Percentiles rank a stretch among this genome's conserved stretches.
Evolutionary conservation across 2,888 invertebrate genomes (phyloP).

Genomic region (Limenitis camilla): DNA sequence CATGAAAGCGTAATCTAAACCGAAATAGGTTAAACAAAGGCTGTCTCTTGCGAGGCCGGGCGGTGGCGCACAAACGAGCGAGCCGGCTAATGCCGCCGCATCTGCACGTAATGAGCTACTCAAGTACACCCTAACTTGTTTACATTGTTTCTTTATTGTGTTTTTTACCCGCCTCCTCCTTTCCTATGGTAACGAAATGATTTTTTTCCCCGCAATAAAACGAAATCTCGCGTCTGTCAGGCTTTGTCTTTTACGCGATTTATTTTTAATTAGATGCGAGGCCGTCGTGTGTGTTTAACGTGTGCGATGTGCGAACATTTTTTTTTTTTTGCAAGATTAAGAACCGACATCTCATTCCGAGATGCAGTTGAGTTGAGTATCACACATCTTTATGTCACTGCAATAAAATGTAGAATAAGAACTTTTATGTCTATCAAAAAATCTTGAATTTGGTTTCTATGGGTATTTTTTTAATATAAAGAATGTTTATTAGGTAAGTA

Average conservation of each 20-base stretch:
- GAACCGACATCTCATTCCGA: constrained; percentile 5
- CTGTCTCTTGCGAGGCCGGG: constrained; percentile 29
- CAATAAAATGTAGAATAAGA: not conserved
- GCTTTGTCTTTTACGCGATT: constrained; percentile 46
- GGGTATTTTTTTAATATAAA: too few species aligned
- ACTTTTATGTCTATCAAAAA: too few species aligned
- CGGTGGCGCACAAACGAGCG: constrained; percentile 42
- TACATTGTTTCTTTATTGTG: constrained; percentile 75
- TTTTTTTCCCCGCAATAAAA: constrained; percentile 64
- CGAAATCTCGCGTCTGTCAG: constrained; percentile 47
- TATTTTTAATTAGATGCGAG: constrained; percentile 52
- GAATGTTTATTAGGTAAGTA: too few species aligned
- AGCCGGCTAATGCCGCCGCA: constrained; percentile 62
- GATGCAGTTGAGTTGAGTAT: not conserved
- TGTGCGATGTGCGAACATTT: constrained; percentile 27
- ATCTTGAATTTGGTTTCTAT: too few species aligned
- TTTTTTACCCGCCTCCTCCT: constrained; percentile 67
- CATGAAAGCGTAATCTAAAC: constrained; percentile 66
- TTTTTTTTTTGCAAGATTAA: constrained; percentile 13
- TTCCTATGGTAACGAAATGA: constrained; percentile 60
- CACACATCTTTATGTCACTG: not conserved
- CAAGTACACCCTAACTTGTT: constrained; percentile 73
- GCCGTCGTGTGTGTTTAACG: constrained; percentile 23
- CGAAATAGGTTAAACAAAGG: constrained; percentile 72
- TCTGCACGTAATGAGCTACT: constrained; percentile 72